Evolutionary conservation across 2,797 vertebrate genomes (phyloP).

Genomic region (Borostomias antarcticus): DNA sequence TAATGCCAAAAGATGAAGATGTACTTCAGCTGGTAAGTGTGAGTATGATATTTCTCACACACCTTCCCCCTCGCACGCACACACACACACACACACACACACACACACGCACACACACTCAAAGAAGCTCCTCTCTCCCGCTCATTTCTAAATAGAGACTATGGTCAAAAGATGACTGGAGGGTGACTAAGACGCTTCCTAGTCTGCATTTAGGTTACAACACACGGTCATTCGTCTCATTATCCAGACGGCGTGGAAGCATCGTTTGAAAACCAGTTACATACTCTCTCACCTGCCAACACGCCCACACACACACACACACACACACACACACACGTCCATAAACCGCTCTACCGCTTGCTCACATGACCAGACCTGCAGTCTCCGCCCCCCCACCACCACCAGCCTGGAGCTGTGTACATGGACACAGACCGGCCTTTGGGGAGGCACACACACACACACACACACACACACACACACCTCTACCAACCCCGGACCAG

Average conservation of each 20-base stretch:
- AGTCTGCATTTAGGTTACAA: conserved; percentile 57
- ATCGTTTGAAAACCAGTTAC: background rate
- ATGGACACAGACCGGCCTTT: conserved; percentile 4
- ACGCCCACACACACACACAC: conserved; percentile 10
- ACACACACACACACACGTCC: conserved; percentile 53
- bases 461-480: conserved; percentile 9
- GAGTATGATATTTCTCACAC: conserved; percentile 48
- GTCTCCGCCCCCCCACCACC: conserved; percentile 38
- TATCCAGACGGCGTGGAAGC: conserved; percentile 22
- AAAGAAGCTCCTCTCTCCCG: conserved; percentile 22
- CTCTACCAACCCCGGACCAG: background rate
- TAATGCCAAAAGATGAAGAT: conserved; percentile 98
- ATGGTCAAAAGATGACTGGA: conserved; percentile 32
- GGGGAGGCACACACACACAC: background rate
- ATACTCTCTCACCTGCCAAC: conserved; percentile 12
- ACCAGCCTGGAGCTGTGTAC: conserved; percentile 22
- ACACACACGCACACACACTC: conserved; percentile 18
- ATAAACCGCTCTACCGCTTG: conserved; percentile 50
- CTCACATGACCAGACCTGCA: conserved; percentile 74
- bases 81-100: background rate
- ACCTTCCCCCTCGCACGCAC: conserved; percentile 15
- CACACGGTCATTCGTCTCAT: conserved; percentile 39
- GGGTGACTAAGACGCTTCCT: conserved; percentile 50
- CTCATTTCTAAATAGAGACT: conserved; percentile 9
- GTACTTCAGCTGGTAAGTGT: conserved; percentile 95